Base-by-base conservation (phyloP, 2,797 vertebrate genomes). In the Avahi laniger region DNA sequence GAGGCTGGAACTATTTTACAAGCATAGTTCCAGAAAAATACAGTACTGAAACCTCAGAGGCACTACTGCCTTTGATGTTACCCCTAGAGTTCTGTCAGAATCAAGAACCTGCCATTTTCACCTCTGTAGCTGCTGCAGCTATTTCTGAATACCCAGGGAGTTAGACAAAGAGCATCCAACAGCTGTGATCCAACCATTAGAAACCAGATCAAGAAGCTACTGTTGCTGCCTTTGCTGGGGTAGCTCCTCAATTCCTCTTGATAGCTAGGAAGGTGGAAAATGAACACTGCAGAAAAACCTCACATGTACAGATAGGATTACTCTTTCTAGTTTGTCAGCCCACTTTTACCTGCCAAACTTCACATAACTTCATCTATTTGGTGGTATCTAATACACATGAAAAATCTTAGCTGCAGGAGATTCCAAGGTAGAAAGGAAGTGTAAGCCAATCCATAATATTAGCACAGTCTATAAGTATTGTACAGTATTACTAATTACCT, bases 1-100 rank as follows among this genome's bases (percentile, higher is more conserved):
- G 35, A 57, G 63, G 15, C n/a, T 83, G 24, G 28, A 70, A 48
- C 22, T 70, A 48, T 35, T 92, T 90, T 72, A 72, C 70, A 90
- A 92, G 30, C 69, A 59, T 48, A 54, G 63, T 70, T 94, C 35
- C 76, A 92, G 48, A 33, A 90, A 94, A 93, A 82, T 83, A 73
- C 12, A 46, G 54, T 79, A 72, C 20, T 83, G 54, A 88, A 83
- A 90, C 7, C 50, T 48, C 50, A 91, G 78, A 30, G 65, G 57
- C 93, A 33, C 28, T 43, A 24, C 33, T 73, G n/a, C 18, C 4
- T 82, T n/a, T 87, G 76, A 83, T 67, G 41, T 83, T 43, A 79
- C 59, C 48, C 4, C 1, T 70, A 83, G 54, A 93, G 18, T 50
- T 91, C 76, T 87, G 43, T 41, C 38, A 46, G 61, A 73, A 90